Percentiles rank a stretch among this genome's conserved stretches.
Conservation (phyloP, 2,888 invertebrate genomes). For the Tryphoninae sp. region DNA sequence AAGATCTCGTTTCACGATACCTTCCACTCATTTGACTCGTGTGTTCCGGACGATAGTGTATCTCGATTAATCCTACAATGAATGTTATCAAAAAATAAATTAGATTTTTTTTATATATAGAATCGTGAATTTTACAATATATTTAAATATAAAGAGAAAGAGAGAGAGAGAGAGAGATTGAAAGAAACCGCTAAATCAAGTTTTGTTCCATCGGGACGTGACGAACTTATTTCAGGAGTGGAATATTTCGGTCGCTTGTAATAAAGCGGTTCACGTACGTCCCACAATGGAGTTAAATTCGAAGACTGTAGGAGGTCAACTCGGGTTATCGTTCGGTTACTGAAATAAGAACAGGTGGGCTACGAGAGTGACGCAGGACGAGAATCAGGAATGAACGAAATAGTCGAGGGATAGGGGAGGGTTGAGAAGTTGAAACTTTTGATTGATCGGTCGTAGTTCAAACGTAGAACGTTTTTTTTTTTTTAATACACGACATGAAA, state of each 20-base stretch:
- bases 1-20: not conserved
- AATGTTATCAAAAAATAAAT: not conserved
- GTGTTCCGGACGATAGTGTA: not conserved
- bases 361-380: not conserved
- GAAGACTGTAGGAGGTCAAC: slow-evolving; percentile 21
- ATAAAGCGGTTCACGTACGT: slow-evolving; percentile 27
- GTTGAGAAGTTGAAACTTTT: not conserved
- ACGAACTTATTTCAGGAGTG: slow-evolving; percentile 19
- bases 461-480: not conserved
- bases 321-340: not conserved
- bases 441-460: not conserved
- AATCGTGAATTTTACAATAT: too few species aligned
- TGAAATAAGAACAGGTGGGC: not conserved
- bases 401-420: not conserved
- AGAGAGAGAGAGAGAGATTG: too few species aligned
- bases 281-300: slow-evolving; percentile 15
- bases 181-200: not conserved
- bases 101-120: too few species aligned
- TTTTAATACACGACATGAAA: too few species aligned
- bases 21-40: not conserved
- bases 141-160: too few species aligned
- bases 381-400: not conserved
- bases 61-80: not conserved
- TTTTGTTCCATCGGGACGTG: slow-evolving; percentile 9
- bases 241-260: slow-evolving; percentile 37